These are phyloP conservation scores for Paratilapia polleni DNA, from an alignment of 2,113 vertebrate species.

Conservation along the genomic window DNA sequence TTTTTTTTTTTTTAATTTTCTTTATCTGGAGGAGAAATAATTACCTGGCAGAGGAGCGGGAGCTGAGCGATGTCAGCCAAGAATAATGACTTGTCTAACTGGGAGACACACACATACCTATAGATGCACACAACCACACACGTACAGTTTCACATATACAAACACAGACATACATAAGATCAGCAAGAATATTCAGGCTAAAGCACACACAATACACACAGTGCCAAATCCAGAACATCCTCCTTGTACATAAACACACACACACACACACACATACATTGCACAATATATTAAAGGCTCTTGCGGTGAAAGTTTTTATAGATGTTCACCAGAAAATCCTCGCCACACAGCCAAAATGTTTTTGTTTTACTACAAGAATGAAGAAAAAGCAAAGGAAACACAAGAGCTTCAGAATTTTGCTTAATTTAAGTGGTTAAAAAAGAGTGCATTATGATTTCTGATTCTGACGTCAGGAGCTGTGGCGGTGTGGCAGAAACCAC, in stretches of 20 bases:
- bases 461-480: no score
- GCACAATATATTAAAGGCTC: background rate
- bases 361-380: no score
- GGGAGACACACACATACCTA: constrained; percentile 25
- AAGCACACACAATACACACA: background rate
- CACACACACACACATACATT: background rate
- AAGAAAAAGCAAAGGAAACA: no score
- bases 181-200: background rate
- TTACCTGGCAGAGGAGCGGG: constrained; percentile 59
- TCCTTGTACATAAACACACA: background rate
- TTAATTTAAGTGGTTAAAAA: no score
- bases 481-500: no score
- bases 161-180: background rate
- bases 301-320: no score
- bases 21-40: constrained; percentile 69
- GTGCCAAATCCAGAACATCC: background rate
- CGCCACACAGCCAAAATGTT: no score
- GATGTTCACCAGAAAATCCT: no score
- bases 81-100: constrained; percentile 68
- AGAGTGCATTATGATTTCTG: no score
- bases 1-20: constrained; percentile 46
- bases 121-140: background rate
- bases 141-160: background rate
- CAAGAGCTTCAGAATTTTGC: no score
- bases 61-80: constrained; percentile 65